Percentiles rank a stretch among this genome's conserved stretches.
These are phyloP conservation scores for Hemaris fuciformis DNA, from an alignment of 2,888 invertebrate species.

Conservation along the genomic window DNA sequence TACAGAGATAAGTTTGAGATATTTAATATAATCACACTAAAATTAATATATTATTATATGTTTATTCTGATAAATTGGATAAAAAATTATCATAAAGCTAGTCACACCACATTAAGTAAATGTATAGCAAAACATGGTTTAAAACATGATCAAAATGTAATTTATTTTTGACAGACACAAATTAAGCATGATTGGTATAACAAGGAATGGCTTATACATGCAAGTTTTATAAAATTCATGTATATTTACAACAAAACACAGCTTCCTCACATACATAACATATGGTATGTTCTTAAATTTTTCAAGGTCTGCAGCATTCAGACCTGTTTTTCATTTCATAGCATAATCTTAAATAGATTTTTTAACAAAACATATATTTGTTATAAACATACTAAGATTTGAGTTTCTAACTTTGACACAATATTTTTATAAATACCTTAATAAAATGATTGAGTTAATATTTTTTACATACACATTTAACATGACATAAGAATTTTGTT, in stretches of 20 bases:
- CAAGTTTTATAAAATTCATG: background rate
- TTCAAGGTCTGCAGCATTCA: conserved; percentile 1
- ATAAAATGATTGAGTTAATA: too few relatives aligned
- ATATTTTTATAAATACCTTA: too few relatives aligned
- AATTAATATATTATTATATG: background rate
- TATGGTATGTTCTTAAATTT: background rate
- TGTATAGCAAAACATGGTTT: background rate
- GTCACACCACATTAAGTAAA: background rate
- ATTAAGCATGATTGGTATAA: conserved; percentile 38
- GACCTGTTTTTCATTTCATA: conserved; percentile 1
- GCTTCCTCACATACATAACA: background rate
- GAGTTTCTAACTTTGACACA: too few relatives aligned
- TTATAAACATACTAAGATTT: background rate
- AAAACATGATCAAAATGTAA: background rate
- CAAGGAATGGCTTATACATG: conserved; percentile 37
- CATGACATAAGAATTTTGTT: background rate
- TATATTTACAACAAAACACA: background rate
- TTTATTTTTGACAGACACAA: conserved; percentile 42
- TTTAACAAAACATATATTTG: background rate
- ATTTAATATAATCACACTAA: background rate
- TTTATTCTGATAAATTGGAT: background rate
- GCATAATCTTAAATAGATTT: background rate
- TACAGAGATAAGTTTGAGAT: background rate
- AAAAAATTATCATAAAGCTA: background rate
- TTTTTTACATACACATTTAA: background rate